These are phyloP conservation scores for Melanotus villosus DNA, from an alignment of 2,888 invertebrate species.

Conservation along the genomic window DNA sequence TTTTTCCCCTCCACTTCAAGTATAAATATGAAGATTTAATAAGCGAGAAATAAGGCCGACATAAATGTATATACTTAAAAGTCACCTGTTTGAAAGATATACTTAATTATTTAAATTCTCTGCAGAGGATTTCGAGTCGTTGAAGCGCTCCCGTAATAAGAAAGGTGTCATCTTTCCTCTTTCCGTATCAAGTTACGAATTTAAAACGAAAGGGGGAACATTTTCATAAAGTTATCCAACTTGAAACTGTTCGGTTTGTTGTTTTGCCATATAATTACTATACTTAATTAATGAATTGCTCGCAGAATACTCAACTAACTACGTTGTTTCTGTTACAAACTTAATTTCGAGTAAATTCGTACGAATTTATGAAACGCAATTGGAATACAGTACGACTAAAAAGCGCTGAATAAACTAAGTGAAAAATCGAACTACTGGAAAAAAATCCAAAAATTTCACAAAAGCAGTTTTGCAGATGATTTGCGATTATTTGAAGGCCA, in stretches of 20 bases:
- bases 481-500: no score
- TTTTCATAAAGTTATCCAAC: conserved; percentile 24
- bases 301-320: conserved; percentile 33
- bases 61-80: no score
- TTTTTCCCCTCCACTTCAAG: no score
- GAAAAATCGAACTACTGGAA: no score
- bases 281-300: conserved; percentile 32
- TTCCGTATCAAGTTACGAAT: conserved; percentile 21
- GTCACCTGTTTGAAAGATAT: conserved; percentile 5
- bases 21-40: no score
- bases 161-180: conserved; percentile 34
- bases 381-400: no score
- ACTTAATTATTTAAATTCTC: conserved; percentile 34
- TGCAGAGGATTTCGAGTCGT: no score
- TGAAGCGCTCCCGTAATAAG: conserved; percentile 13
- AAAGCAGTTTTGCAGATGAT: no score
- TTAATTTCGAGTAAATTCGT: conserved; percentile 20
- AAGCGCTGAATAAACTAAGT: no score
- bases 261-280: conserved; percentile 38
- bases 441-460: no score
- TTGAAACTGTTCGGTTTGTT: conserved; percentile 34
- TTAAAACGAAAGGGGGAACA: conserved; percentile 32
- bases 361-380: no score
- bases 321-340: conserved; percentile 34
- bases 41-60: no score